phyloP scores from a whole-genome alignment of 1,140 invertebrate species.

The Trichonephila clavata region DNA sequence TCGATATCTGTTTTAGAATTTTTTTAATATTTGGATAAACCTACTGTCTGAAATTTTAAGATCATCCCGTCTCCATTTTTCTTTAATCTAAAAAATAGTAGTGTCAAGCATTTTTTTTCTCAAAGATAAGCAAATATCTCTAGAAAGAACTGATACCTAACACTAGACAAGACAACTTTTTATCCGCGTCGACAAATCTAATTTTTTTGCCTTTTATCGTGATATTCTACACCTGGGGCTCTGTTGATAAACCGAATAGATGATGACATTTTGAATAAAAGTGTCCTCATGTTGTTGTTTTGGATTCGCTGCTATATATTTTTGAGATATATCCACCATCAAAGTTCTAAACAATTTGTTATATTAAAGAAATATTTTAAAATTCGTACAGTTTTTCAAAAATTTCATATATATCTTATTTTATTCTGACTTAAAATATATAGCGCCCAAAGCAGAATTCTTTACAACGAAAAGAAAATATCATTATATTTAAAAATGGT shows the following conservation, averaged over 20 bases:
- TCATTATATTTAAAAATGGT: no score
- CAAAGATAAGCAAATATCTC: not conserved
- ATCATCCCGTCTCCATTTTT: not conserved
- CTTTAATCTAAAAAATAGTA: not conserved
- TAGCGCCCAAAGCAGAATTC: no score
- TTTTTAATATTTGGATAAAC: not conserved
- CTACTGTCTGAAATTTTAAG: not conserved
- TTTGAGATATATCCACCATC: no score
- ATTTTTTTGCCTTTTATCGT: not conserved
- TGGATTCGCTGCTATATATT: no score
- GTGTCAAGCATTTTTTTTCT: not conserved
- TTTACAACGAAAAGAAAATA: no score
- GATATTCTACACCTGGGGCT: constrained; percentile 9
- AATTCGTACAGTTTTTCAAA: no score
- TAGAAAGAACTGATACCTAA: not conserved
- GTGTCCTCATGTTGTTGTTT: not conserved
- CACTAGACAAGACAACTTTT: not conserved
- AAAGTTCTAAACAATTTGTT: no score
- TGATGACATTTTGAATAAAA: not conserved
- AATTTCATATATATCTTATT: no score
- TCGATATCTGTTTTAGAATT: not conserved
- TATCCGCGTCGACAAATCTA: not conserved
- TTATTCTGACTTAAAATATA: no score
- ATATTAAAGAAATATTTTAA: no score
- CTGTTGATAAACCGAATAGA: not conserved